phyloP scores from a whole-genome alignment of 2,797 vertebrate genomes.

The Gymnocypris eckloni region DNA sequence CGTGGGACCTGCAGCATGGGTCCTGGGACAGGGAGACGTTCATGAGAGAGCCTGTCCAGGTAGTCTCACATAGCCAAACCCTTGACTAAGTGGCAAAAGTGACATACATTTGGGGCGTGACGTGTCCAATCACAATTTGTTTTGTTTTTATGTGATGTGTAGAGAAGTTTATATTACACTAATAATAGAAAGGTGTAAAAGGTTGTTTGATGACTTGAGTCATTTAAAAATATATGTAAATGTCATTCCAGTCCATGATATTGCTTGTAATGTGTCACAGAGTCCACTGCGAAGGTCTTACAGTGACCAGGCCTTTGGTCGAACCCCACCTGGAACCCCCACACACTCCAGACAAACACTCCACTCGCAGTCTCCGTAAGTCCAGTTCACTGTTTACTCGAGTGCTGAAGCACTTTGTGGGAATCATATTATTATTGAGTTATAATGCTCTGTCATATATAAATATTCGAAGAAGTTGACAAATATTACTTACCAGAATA shows the following conservation, averaged over 20 bases:
- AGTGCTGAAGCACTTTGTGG: background rate
- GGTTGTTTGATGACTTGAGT: background rate
- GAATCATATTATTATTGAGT: background rate
- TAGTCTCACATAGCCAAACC: conserved; percentile 30
- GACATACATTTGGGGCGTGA: background rate
- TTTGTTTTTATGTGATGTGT: background rate
- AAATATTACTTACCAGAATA: background rate
- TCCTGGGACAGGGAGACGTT: conserved; percentile 46
- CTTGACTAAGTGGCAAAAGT: background rate
- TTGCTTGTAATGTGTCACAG: conserved; percentile 56
- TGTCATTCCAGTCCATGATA: background rate
- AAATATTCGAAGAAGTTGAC: background rate
- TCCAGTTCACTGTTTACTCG: conserved; percentile 20
- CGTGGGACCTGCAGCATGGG: conserved; percentile 60
- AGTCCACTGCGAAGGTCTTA: conserved; percentile 72
- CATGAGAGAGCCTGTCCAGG: conserved; percentile 60
- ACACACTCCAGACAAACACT: conserved; percentile 56
- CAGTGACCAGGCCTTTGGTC: conserved; percentile 72
- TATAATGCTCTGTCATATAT: background rate
- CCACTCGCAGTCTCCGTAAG: conserved; percentile 64
- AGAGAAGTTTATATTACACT: background rate
- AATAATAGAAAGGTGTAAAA: background rate
- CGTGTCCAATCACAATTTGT: background rate
- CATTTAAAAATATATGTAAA: background rate
- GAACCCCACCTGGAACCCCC: conserved; percentile 64